Percentiles rank a stretch among this genome's conserved stretches.
These are phyloP conservation scores for Carassius auratus DNA, from an alignment of 2,113 vertebrate species.

Conservation along the genomic window DNA sequence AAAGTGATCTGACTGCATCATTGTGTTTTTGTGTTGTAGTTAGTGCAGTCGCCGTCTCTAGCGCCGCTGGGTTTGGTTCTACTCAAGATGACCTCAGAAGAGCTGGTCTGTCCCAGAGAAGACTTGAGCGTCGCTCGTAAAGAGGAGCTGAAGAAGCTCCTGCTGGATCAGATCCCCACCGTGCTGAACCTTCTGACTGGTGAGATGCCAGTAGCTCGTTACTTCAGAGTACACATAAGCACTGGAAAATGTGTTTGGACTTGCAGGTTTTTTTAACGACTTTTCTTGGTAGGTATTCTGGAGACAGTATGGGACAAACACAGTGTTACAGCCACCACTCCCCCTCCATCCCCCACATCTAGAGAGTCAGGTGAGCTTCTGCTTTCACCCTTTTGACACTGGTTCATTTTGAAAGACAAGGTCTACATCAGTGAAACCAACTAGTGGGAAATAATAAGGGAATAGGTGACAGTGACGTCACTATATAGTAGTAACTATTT, in stretches of 20 bases:
- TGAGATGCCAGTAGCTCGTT: slow-evolving; percentile 59
- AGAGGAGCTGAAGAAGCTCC: slow-evolving; percentile 92
- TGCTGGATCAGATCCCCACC: slow-evolving; percentile 94
- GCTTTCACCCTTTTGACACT: background rate
- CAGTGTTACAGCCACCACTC: slow-evolving; percentile 91
- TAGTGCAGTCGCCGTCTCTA: slow-evolving; percentile 91
- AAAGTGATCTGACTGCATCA: background rate
- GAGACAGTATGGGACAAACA: slow-evolving; percentile 98
- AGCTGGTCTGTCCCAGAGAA: slow-evolving; percentile 94
- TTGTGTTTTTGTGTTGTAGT: slow-evolving; percentile 68
- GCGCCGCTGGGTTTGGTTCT: slow-evolving; percentile 91
- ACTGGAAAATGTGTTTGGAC: background rate
- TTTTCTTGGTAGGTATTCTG: slow-evolving; percentile 82
- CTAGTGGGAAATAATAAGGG: background rate
- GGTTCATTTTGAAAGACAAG: background rate
- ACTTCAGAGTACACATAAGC: background rate
- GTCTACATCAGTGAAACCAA: background rate
- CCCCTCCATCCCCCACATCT: slow-evolving; percentile 94
- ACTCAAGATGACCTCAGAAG: slow-evolving; percentile 96
- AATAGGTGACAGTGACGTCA: no score
- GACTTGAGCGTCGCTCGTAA: slow-evolving; percentile 93
- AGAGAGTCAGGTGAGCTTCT: slow-evolving; percentile 86
- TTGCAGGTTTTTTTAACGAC: background rate
- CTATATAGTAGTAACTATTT: no score
- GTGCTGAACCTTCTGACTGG: slow-evolving; percentile 93